Base-by-base conservation (phyloP, 1,140 invertebrate genomes). In the Rhyacophila brunnea region DNA sequence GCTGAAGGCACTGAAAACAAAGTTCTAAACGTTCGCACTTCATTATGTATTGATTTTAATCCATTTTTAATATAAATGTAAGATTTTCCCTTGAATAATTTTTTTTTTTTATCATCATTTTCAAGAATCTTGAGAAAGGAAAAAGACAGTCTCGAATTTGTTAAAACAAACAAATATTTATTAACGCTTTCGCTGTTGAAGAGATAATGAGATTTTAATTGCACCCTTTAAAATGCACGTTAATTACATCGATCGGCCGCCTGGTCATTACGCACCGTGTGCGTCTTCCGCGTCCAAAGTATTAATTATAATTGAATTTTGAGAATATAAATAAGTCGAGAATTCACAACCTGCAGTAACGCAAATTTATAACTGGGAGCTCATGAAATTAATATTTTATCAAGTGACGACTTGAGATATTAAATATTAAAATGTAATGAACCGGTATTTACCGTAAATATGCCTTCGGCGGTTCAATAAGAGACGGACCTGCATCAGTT, bases 381-480 rank as follows among this genome's bases (percentile, higher is more conserved):
- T 13, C 19, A 42, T 14, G 15, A 45, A 36, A 47, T 35, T 17
- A 7, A 15, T 38, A 48, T 15, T 1, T 23, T 49, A 15, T 17
- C 11, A 48, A 18, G 19, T 35, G 43, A 40, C 1, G 13, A 42
- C 10, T 7, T 45, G n/a, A 45, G 11, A 13, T 18, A 58, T 34
- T 49, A 9, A 49, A 43, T 18, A 1, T 19, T 46, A 54, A 65
- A 68, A 65, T 34, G n/a, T n/a, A n/a, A n/a, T n/a, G n/a, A n/a
- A n/a, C n/a, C n/a, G 20, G 6, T 46, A 18, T 5, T 43, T 74
- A 81, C 80, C 77, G 80, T 54, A 75, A 70, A 70, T 75, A 82
- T 59, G 71, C 70, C 65, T 78, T 78, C 36, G 80, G 80, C 46
- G 79, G 76, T 55, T 68, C 58, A 59, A 74, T 68, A n/a, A 35